These are phyloP conservation scores for Distichodus sexfasciatus DNA, from an alignment of 2,797 vertebrate genomes.

Conservation along the genomic window DNA sequence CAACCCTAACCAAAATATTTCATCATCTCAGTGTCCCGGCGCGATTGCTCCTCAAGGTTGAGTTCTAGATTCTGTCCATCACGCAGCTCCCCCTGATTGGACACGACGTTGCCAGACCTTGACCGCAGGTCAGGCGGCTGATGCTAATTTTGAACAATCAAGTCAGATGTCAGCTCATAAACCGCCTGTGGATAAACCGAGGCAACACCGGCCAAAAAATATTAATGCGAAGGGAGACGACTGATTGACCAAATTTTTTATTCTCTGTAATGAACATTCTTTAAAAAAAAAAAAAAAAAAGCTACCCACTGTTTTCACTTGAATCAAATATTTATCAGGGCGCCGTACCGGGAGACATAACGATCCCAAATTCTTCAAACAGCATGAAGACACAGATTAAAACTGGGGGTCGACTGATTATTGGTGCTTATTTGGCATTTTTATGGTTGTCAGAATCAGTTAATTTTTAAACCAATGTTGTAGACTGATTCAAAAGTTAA, in stretches of 20 bases:
- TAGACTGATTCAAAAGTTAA: too few species aligned
- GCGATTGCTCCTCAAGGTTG: neutral
- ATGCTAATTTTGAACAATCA: slow-evolving; percentile 14
- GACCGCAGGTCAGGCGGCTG: neutral
- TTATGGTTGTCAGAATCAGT: too few species aligned
- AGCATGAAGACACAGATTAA: slow-evolving; percentile 6
- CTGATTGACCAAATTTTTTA: neutral
- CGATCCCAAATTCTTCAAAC: slow-evolving; percentile 25
- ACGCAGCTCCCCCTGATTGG: neutral
- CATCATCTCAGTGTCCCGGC: neutral
- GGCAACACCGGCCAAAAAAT: neutral
- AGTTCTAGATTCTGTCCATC: neutral
- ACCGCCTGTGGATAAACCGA: neutral
- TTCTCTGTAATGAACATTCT: slow-evolving; percentile 4
- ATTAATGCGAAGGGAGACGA: neutral
- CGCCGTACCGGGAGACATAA: slow-evolving; percentile 12
- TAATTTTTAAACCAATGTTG: too few species aligned
- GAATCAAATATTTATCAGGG: slow-evolving; percentile 23
- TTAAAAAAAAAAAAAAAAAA: neutral
- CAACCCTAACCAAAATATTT: too few species aligned
- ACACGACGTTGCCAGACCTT: neutral
- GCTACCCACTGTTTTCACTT: slow-evolving; percentile 3
- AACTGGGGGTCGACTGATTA: neutral
- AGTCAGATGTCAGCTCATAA: slow-evolving; percentile 2
- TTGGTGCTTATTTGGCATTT: too few species aligned